Conservation (phyloP, 2,888 invertebrate species). For the Sipha maydis region DNA sequence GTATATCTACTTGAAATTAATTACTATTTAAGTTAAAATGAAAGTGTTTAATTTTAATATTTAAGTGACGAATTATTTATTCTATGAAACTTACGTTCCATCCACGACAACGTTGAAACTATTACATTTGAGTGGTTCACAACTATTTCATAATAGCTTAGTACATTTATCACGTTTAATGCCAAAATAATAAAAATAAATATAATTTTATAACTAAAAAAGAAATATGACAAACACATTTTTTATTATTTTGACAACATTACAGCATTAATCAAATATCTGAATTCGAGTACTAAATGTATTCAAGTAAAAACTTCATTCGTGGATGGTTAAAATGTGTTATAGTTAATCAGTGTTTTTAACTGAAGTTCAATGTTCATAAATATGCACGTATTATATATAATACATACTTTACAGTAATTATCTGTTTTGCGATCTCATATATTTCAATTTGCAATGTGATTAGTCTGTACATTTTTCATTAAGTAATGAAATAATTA, state of each 20-base stretch:
- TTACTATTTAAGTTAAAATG: too few species aligned
- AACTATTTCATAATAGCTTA: background rate
- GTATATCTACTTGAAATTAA: too few species aligned
- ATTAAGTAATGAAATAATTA: background rate
- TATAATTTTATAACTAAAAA: background rate
- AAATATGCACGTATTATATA: background rate
- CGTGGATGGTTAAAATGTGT: background rate
- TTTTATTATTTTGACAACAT: background rate
- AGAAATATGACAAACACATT: background rate
- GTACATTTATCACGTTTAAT: background rate
- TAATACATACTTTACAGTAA: background rate
- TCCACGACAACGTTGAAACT: background rate
- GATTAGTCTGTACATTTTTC: background rate
- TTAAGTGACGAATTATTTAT: background rate
- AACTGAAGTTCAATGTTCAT: background rate
- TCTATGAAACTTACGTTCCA: background rate
- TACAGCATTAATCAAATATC: background rate
- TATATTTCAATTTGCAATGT: background rate
- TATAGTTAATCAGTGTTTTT: background rate
- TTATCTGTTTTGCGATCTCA: background rate
- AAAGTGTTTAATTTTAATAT: too few species aligned
- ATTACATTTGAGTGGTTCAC: background rate
- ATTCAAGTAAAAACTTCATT: background rate
- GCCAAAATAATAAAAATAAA: background rate
- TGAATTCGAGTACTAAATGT: background rate